These are phyloP conservation scores for Laticauda laticaudata DNA, from an alignment of 2,113 vertebrate species.

Conservation along the genomic window DNA sequence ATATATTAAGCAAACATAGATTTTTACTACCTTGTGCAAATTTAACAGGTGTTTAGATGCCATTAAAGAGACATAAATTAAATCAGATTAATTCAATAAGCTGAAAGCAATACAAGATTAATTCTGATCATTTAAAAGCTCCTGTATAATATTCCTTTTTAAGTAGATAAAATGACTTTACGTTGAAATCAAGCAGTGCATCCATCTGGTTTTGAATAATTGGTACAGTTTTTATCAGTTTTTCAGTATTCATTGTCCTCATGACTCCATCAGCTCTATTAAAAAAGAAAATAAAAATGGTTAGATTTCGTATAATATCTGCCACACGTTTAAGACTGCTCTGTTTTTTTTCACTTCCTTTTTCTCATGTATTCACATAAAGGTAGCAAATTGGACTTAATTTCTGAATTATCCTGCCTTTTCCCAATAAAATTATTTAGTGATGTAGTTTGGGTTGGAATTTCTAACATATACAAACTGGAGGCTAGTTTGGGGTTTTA, in stretches of 20 bases:
- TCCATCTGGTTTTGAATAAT: slow-evolving; percentile 94
- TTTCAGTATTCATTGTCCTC: slow-evolving; percentile 98
- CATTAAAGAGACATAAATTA: neutral
- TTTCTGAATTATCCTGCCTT: neutral
- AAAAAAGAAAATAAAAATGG: slow-evolving; percentile 29
- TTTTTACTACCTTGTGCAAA: neutral
- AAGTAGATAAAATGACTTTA: slow-evolving; percentile 66
- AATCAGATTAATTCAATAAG: neutral
- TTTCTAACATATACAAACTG: neutral
- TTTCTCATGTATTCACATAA: neutral
- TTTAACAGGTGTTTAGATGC: neutral
- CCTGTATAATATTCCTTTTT: neutral
- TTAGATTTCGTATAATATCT: neutral
- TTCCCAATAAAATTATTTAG: neutral
- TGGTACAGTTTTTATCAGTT: slow-evolving; percentile 90
- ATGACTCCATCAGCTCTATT: slow-evolving; percentile 93
- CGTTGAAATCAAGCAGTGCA: slow-evolving; percentile 93
- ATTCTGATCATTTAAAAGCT: neutral
- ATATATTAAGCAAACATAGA: neutral
- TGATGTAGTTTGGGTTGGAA: neutral
- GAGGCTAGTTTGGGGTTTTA: neutral
- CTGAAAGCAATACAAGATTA: neutral
- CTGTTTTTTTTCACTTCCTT: neutral
- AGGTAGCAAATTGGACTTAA: neutral
- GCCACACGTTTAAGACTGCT: too few species aligned